Evolutionary conservation across 2,797 vertebrate species (phyloP).

Genomic region (Phalanger gymnotis): DNA sequence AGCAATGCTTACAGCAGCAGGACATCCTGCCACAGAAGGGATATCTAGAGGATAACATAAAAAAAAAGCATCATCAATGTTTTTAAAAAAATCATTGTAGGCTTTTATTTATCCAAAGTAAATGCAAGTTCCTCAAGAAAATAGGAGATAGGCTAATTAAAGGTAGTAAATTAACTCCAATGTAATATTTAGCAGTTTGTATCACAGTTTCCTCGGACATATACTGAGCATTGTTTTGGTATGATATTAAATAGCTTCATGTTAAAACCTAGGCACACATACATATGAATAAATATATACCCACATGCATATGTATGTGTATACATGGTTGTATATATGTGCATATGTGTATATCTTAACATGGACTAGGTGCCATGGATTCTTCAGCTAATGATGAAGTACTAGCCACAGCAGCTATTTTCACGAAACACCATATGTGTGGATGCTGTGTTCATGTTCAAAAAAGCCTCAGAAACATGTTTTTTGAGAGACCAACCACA

Average conservation of each 20-base stretch:
- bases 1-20: neutral
- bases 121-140: slow-evolving; percentile 69
- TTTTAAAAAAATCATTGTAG: slow-evolving; percentile 37
- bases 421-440: neutral
- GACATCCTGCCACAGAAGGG: slow-evolving; percentile 44
- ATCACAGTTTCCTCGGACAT: slow-evolving; percentile 58
- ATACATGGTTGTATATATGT: neutral
- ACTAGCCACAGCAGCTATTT: neutral
- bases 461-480: neutral
- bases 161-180: slow-evolving; percentile 76
- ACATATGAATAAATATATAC: slow-evolving; percentile 68
- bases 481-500: neutral
- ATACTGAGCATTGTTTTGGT: slow-evolving; percentile 72
- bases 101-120: slow-evolving; percentile 76
- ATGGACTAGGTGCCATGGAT: neutral
- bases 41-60: slow-evolving; percentile 39
- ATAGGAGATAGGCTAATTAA: slow-evolving; percentile 66
- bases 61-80: slow-evolving; percentile 31
- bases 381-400: neutral
- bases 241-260: slow-evolving; percentile 67
- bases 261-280: slow-evolving; percentile 69
- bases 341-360: neutral
- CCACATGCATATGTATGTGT: neutral
- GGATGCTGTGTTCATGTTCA: neutral
- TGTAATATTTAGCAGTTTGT: slow-evolving; percentile 72